These are phyloP conservation scores for Dusona sp. DNA, from an alignment of 2,888 invertebrate genomes.

Conservation along the genomic window DNA sequence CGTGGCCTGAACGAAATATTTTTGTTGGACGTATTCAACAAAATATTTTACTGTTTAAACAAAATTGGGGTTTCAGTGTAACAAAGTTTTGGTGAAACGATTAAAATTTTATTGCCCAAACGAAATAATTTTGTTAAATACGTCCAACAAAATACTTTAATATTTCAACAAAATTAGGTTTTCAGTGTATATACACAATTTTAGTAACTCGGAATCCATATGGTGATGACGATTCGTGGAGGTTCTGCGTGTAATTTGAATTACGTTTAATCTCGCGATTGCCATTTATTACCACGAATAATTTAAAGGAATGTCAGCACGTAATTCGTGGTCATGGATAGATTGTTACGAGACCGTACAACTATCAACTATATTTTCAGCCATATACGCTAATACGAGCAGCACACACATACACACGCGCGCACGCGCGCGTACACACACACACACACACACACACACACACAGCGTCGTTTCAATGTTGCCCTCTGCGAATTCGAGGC, in stretches of 20 bases:
- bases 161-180: neutral
- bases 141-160: too few species aligned
- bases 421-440: too few species aligned
- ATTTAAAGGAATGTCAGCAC: constrained; percentile 63
- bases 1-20: too few species aligned
- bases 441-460: too few species aligned
- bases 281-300: constrained; percentile 53
- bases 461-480: constrained; percentile 54
- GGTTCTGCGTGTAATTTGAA: constrained; percentile 41
- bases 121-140: too few species aligned
- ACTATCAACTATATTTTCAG: constrained; percentile 39
- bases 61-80: too few species aligned
- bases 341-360: constrained; percentile 58
- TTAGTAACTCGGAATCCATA: neutral
- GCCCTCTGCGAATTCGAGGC: constrained; percentile 39
- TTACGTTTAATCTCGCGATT: constrained; percentile 46
- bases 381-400: constrained; percentile 31
- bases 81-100: too few species aligned
- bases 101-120: neutral
- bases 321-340: constrained; percentile 57
- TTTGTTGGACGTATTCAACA: too few species aligned
- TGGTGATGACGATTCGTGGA: constrained; percentile 18
- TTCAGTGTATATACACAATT: neutral
- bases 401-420: constrained; percentile 11
- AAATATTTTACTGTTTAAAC: too few species aligned